These are phyloP conservation scores for Tympanuchus pallidicinctus DNA, from an alignment of 2,113 vertebrate species.

Conservation along the genomic window DNA sequence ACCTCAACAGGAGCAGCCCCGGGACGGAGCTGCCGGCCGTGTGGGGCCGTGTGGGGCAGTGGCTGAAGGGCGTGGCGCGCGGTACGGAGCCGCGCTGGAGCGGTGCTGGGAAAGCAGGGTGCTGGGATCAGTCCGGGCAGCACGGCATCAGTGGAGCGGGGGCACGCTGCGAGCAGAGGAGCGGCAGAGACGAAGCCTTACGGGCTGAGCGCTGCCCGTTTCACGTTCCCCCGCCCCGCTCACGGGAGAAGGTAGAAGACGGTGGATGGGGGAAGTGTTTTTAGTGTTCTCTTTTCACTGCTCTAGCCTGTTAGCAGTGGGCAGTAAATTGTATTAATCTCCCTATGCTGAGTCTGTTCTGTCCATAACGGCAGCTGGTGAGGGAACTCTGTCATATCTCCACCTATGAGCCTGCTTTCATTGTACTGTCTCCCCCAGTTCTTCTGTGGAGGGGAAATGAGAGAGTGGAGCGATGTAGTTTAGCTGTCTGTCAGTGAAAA, in stretches of 20 bases:
- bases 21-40: not conserved
- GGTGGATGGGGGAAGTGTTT: not conserved
- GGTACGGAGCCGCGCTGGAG: not conserved
- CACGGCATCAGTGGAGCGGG: too few species aligned
- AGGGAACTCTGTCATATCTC: not conserved
- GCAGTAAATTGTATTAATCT: not conserved
- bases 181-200: not conserved
- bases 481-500: not conserved
- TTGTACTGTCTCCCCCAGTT: not conserved
- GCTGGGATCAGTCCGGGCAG: too few species aligned
- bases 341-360: not conserved
- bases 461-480: not conserved
- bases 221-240: not conserved
- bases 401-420: not conserved
- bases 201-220: not conserved
- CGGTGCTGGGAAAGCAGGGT: not conserved
- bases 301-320: not conserved
- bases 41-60: too few species aligned
- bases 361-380: not conserved
- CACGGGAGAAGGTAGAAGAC: not conserved
- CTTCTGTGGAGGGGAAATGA: not conserved
- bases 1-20: not conserved
- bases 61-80: too few species aligned
- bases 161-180: not conserved
- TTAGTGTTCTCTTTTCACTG: not conserved